A percentile compares a stretch with the other conserved stretches of the same genome.
Conservation (phyloP, 2,113 vertebrate species). For the Syngnathus scovelli region DNA sequence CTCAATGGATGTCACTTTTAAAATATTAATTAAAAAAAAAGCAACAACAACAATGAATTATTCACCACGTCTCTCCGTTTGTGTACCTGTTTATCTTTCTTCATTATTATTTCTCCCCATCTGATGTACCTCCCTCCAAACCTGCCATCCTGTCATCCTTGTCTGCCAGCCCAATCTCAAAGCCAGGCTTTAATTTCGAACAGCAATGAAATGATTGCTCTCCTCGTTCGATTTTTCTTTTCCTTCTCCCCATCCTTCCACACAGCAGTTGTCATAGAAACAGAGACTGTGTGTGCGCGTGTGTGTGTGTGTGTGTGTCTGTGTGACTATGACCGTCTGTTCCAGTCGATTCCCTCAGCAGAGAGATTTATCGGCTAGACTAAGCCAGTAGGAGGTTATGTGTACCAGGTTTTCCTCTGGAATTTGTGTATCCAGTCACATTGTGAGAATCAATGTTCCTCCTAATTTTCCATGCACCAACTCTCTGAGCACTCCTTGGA, state of each 20-base stretch:
- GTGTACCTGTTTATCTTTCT: neutral
- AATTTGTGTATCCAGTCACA: conserved; percentile 3
- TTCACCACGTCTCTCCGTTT: neutral
- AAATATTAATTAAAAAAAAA: neutral
- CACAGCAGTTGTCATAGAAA: conserved; percentile 81
- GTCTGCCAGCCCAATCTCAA: conserved; percentile 48
- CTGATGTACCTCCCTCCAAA: conserved; percentile 5
- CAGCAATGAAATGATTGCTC: conserved; percentile 76
- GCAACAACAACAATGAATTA: neutral
- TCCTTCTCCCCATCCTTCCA: conserved; percentile 45
- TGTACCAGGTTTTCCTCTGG: conserved; percentile 9
- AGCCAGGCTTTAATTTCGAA: conserved; percentile 76
- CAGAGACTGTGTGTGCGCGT: conserved; percentile 59
- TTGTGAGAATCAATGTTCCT: neutral
- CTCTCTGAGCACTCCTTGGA: too few species aligned
- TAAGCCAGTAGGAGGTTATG: conserved; percentile 61
- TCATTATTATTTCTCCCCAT: neutral
- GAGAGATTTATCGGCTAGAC: conserved; percentile 79
- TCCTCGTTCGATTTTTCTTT: conserved; percentile 60
- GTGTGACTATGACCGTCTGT: conserved; percentile 48
- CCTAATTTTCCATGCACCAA: too few species aligned
- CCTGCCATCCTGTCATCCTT: conserved; percentile 31
- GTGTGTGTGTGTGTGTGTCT: conserved; percentile 3
- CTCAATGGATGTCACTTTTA: neutral
- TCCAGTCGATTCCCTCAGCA: conserved; percentile 79